Evolutionary conservation across 2,888 invertebrate genomes (phyloP).

Genomic region (Heliconius charithonia): DNA sequence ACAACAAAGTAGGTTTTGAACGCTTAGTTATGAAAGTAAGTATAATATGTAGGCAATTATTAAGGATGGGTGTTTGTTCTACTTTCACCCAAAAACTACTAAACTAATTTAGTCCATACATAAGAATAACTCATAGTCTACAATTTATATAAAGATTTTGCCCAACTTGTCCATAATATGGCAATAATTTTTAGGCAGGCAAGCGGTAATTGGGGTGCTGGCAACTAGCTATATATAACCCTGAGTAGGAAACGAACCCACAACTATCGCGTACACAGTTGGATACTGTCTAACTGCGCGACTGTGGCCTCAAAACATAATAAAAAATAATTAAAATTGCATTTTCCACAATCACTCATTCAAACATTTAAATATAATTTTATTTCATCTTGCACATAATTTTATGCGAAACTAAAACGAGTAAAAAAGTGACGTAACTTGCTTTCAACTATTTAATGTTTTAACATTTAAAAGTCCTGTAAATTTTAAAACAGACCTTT

Average conservation of each 20-base stretch:
- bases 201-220: too few relatives aligned
- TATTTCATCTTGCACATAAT: constrained; percentile 3
- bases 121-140: too few relatives aligned
- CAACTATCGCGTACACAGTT: not conserved
- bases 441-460: constrained; percentile 20
- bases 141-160: too few relatives aligned
- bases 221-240: too few relatives aligned
- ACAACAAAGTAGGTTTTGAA: constrained; percentile 15
- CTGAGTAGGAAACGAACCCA: not conserved
- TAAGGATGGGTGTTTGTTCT: too few relatives aligned
- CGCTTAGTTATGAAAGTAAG: not conserved
- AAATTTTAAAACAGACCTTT: constrained; percentile 3
- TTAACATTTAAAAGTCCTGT: constrained; percentile 3
- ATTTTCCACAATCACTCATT: not conserved
- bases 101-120: too few relatives aligned
- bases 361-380: constrained; percentile 9
- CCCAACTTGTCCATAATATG: too few relatives aligned
- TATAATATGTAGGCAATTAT: not conserved
- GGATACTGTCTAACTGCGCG: too few relatives aligned
- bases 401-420: constrained; percentile 17
- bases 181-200: too few relatives aligned
- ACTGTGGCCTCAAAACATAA: not conserved
- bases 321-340: not conserved
- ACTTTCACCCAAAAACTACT: too few relatives aligned
- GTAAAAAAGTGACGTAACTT: constrained; percentile 5